These are phyloP conservation scores for Argyrosomus regius DNA, from an alignment of 2,797 vertebrate genomes.

Conservation along the genomic window DNA sequence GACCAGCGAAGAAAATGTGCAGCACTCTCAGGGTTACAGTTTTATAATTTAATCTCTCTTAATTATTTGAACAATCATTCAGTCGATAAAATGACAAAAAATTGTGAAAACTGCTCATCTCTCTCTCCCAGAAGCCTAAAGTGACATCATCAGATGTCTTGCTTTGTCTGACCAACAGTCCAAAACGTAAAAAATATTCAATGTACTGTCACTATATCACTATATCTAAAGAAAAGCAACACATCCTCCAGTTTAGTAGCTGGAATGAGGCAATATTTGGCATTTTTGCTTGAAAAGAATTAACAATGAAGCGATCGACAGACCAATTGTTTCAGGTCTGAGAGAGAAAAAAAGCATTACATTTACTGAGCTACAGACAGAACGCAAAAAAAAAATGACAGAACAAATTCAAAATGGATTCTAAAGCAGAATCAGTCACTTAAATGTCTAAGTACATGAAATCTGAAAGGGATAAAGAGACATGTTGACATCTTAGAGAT, in stretches of 20 bases:
- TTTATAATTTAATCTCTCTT: not conserved
- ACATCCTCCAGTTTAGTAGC: not conserved
- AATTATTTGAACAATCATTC: not conserved
- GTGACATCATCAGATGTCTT: not conserved
- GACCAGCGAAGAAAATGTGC: not conserved
- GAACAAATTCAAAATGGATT: not conserved
- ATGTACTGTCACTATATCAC: not conserved
- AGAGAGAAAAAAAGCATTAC: not conserved
- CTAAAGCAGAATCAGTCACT: not conserved
- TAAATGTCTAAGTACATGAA: not conserved
- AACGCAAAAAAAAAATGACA: not conserved
- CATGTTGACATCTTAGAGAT: not conserved
- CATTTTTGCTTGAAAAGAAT: not conserved
- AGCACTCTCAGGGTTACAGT: not conserved
- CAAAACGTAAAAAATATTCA: not conserved
- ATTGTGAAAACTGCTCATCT: not conserved
- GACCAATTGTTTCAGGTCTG: not conserved
- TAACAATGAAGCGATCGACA: not conserved
- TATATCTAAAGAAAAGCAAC: not conserved
- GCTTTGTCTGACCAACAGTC: not conserved
- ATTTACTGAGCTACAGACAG: not conserved
- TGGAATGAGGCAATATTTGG: not conserved
- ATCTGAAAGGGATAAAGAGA: not conserved
- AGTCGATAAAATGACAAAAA: not conserved
- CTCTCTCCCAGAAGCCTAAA: not conserved